Conservation (phyloP, 2,888 invertebrate species). For the Prenolepis imparis region DNA sequence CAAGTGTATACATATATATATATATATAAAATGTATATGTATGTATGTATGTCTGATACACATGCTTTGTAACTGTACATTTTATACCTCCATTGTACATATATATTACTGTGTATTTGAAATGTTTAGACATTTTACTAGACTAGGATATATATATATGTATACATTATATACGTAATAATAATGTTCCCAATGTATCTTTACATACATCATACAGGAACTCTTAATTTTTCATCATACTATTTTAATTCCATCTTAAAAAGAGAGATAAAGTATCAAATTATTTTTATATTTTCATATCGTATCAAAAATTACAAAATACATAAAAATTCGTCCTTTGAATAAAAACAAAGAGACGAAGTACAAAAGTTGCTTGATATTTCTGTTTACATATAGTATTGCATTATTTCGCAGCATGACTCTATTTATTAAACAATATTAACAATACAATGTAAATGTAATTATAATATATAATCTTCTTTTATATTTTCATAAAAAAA, state of each 20-base stretch:
- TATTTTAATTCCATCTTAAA: constrained; percentile 6
- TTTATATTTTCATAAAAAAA: constrained; percentile 3
- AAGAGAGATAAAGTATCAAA: constrained; percentile 23
- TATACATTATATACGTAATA: neutral
- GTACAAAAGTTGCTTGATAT: constrained; percentile 29
- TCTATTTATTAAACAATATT: constrained; percentile 8
- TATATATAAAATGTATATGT: too few relatives aligned
- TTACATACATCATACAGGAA: constrained; percentile 37
- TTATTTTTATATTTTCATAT: constrained; percentile 3
- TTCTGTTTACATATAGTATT: constrained; percentile 6
- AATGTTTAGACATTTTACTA: constrained; percentile 27
- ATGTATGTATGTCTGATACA: neutral
- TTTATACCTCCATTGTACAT: neutral
- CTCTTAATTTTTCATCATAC: neutral
- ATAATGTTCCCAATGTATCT: constrained; percentile 19
- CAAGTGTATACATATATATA: neutral
- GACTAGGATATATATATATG: constrained; percentile 37
- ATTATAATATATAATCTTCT: constrained; percentile 9
- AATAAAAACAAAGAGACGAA: constrained; percentile 43
- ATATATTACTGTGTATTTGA: neutral
- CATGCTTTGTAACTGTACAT: neutral
- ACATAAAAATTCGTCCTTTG: constrained; percentile 40
- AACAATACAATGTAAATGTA: constrained; percentile 24
- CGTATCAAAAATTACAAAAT: constrained; percentile 35
- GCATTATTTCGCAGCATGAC: neutral